These are phyloP conservation scores for Torymus auratus DNA, from an alignment of 2,888 invertebrate species.

Conservation along the genomic window DNA sequence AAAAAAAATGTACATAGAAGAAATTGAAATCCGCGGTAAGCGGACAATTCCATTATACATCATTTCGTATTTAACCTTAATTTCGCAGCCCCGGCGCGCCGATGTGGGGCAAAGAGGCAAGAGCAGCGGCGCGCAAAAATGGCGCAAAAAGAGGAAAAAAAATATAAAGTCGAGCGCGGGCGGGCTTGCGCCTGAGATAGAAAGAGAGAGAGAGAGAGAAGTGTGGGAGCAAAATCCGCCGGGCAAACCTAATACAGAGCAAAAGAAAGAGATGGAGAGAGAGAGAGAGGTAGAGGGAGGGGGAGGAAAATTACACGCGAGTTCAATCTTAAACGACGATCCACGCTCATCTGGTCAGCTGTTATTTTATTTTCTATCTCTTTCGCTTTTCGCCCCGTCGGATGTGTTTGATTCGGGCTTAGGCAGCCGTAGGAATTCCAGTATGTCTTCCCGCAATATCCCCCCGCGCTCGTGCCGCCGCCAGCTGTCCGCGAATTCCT, in stretches of 20 bases:
- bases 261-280: not conserved
- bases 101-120: conserved; percentile 44
- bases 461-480: too few species aligned
- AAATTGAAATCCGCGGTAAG: not conserved
- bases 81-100: conserved; percentile 27
- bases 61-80: conserved; percentile 44
- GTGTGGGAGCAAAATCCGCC: not conserved
- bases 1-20: not conserved
- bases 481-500: not conserved
- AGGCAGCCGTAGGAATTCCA: conserved; percentile 49
- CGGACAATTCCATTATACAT: conserved; percentile 29
- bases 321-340: conserved; percentile 39
- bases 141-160: not conserved
- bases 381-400: not conserved
- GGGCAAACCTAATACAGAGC: not conserved
- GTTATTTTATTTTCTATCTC: too few species aligned
- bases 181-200: too few species aligned
- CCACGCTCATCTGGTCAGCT: conserved; percentile 30
- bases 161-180: not conserved
- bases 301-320: not conserved
- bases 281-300: not conserved
- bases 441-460: conserved; percentile 4
- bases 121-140: conserved; percentile 6
- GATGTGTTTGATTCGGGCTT: conserved; percentile 31
- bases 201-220: not conserved